Evolutionary conservation across 2,797 vertebrate species (phyloP), one percentile per base, ranked within the genome.

Genomic region (Numenius phaeopus): DNA sequence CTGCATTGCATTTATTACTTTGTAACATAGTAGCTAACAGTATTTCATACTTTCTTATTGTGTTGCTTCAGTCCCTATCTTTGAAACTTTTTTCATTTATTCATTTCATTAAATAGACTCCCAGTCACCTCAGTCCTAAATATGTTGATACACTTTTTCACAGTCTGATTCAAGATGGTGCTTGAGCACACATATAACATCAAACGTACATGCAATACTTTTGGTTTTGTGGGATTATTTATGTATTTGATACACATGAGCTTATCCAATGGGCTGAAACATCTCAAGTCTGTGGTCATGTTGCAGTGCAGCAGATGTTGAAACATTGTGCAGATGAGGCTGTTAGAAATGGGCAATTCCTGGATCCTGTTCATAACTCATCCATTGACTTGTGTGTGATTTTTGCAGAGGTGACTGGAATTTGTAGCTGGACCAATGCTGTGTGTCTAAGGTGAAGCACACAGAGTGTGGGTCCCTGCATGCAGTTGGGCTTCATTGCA

Each of bases 91-190:
- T 85, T 82, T 86, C 47, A 27, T 71, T 89, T 75, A 21, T 55
- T 90, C 90, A 89, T 94, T 87, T 97, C 86, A 87, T 91, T 82
- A 52, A 66, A 46, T 64, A 83, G 70, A 89, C 95, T 96, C 95
- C 94, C 89, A 83, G 39, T 94, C 94, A 96, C 86, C 95, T 90
- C 78, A 39, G 32, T 70, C 82, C 37, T 77, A 44, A 70, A 30
- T 39, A 27, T 22, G 19, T n/a, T 2, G 2, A 24, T 37, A 46
- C 12, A 55, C 50, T 30, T 71, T 37, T 65, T 49, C 57, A 37
- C 22, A 26, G 14, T 61, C 24, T 59, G 50, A 58, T 44, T 72
- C 17, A 54, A 23, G 27, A 32, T n/a, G 21, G 39, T 62, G 32
- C 12, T 67, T 44, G 39, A 79, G 34, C 26, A 22, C n/a, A 59